Evolutionary conservation across 2,888 invertebrate genomes (phyloP), one percentile per base, ranked within the genome.

Genomic region (Phoenoteleia sp.): DNA sequence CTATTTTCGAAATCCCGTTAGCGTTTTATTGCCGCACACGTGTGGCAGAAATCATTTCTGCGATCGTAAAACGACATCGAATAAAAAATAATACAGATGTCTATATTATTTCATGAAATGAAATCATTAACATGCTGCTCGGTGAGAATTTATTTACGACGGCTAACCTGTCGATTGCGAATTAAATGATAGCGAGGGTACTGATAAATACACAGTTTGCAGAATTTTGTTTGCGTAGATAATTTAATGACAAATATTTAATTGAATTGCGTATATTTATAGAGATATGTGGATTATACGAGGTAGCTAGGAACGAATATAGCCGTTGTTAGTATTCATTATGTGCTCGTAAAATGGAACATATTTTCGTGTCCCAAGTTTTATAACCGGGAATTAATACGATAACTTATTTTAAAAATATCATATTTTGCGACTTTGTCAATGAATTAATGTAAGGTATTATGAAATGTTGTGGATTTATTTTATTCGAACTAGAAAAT

Each of bases 71-170:
- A 81, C 84, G 87, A 87, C 71, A 82, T 47, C 54, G 54, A 74
- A 86, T 39, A 36, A 86, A 84, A 85, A 86, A 81, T 75, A 21
- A 58, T 36, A 49, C 49, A 36, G 85, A 76, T 79, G 79, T 75
- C 49, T 67, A 82, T 54, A 87, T 89, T 88, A 89, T 87, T 88
- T 87, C 75, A 81, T 75, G 75, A 84, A 85, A 85, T 87, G 77
- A 83, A 88, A 87, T 88, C 87, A 87, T 89, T 86, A 87, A 87
- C 82, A 85, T 86, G 83, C 81, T 82, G 74, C 54, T 60, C 83
- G 67, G 27, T 74, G 82, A 52, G 84, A 79, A 79, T 81, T 83
- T 86, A 87, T 87, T 86, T 81, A 74, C 11, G 66, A 25, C 23
- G 29, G 29, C 58, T 47, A 47, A 54, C 47, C 33, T 52, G 45